Base-by-base conservation (phyloP, 2,797 vertebrate genomes). In the Semotilus atromaculatus region DNA sequence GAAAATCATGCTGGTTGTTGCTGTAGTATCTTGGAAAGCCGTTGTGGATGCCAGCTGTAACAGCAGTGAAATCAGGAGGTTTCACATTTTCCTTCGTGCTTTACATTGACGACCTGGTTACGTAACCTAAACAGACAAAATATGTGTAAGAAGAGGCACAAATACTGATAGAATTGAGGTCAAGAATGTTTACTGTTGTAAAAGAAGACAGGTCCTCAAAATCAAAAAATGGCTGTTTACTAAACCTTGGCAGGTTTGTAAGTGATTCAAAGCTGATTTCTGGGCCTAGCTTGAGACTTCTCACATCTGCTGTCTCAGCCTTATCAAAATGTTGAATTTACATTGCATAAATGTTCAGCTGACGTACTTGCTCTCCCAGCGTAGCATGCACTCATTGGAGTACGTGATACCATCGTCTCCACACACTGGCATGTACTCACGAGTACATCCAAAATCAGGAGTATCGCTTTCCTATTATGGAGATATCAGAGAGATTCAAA, bases 331-430 rank as follows among this genome's bases (percentile, higher is more conserved):
- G 36, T 7, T 58, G 14, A 6, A 70, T 43, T 64, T 26, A 18
- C 14, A 51, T 64, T 11, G 13, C 23, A 80, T 36, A 48, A 40
- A 71, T 9, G 2, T 38, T 72, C 4, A 34, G 23, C 0, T 34
- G 7, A 81, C 67, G 23, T 82, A 90, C 89, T 43, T 86, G 88
- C 84, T 90, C 4, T 73, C 16, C 43, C 6, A 3, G 74, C 79
- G 81, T 23, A 90, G 58, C 21, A 86, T 29, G 31, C 89, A 90
- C 88, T 89, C 89, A 1, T 71, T 90, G 29, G 71, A 43, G 83
- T 90, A 90, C 8, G 81, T 80, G 1, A 23, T 0, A 3, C 51
- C 87, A 80, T 90, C 68, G 5, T 60, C 73, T 60, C 88, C 88
- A 80, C 89, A 90, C 64, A 90, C 86, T 29, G 89, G 89, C 29